A percentile compares a stretch with the other conserved stretches of the same genome.
Conservation (phyloP, 1,140 invertebrate genomes). For the Eufriesea mexicana region DNA sequence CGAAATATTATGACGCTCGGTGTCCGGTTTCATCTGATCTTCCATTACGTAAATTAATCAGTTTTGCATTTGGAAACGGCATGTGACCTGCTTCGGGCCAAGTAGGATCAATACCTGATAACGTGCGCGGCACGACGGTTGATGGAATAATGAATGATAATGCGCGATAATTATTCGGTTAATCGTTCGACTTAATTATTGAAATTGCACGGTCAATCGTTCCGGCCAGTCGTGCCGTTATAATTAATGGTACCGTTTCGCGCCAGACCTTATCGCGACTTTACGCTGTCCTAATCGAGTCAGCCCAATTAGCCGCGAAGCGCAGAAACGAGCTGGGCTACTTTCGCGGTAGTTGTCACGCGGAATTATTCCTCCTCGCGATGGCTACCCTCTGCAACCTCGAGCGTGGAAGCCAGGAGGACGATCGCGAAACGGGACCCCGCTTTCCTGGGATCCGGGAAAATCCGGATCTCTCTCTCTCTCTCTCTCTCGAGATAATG, state of each 20-base stretch:
- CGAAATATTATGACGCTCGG: constrained; percentile 41
- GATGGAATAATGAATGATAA: constrained; percentile 64
- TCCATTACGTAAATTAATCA: constrained; percentile 54
- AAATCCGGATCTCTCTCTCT: too few species aligned
- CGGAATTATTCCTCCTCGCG: not conserved
- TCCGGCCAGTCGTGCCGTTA: not conserved
- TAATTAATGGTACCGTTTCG: constrained; percentile 52
- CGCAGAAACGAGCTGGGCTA: too few species aligned
- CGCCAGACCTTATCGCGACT: constrained; percentile 12
- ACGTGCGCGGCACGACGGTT: constrained; percentile 20
- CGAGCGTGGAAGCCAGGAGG: not conserved
- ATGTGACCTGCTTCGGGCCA: constrained; percentile 27
- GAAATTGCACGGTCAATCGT: constrained; percentile 62
- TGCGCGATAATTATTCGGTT: constrained; percentile 57
- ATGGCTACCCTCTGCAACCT: not conserved
- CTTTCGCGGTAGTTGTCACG: not conserved
- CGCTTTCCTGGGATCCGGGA: too few species aligned
- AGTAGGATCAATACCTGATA: constrained; percentile 59
- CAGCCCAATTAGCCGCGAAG: not conserved
- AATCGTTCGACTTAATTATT: constrained; percentile 62
- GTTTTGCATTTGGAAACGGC: constrained; percentile 52
- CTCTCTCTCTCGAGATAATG: too few species aligned
- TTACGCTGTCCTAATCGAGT: not conserved
- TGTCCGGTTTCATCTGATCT: constrained; percentile 32
- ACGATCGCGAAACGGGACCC: too few species aligned